phyloP scores from a whole-genome alignment of 2,888 invertebrate species.

The Ectropis crepuscularia region DNA sequence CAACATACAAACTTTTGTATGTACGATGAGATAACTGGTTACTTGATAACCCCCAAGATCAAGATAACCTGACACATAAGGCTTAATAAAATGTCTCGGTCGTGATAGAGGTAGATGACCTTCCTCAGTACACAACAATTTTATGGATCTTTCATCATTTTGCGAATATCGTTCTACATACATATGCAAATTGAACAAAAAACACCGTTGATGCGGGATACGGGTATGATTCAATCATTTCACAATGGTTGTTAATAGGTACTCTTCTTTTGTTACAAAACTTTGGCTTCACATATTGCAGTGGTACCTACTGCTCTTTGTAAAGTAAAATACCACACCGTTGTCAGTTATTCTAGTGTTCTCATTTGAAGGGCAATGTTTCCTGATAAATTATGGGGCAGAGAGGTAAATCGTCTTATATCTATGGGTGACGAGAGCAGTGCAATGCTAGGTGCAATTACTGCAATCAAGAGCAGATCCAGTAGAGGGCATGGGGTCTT shows the following conservation, averaged over 20 bases:
- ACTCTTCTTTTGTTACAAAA: not conserved
- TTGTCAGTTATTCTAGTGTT: no score
- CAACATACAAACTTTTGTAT: no score
- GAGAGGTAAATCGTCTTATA: no score
- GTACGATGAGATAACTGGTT: not conserved
- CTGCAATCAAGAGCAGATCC: no score
- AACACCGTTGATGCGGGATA: slow-evolving; percentile 12
- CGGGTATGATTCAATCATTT: slow-evolving; percentile 11
- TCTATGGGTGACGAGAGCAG: no score
- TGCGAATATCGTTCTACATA: slow-evolving; percentile 12
- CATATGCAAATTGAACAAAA: slow-evolving; percentile 16
- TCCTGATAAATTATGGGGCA: no score
- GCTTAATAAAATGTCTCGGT: slow-evolving; percentile 2
- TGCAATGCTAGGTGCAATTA: no score
- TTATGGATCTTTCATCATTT: slow-evolving; percentile 13
- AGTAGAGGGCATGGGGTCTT: no score
- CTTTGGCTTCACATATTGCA: no score
- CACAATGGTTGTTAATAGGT: slow-evolving; percentile 15
- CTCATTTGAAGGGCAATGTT: no score
- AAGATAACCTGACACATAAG: slow-evolving; percentile 8
- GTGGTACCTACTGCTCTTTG: no score
- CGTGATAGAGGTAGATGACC: slow-evolving; percentile 13
- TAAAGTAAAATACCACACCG: no score
- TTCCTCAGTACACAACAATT: slow-evolving; percentile 7
- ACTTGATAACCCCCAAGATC: slow-evolving; percentile 18